Base-by-base conservation (phyloP, 2,797 vertebrate genomes). In the Pseudochirops cupreus region DNA sequence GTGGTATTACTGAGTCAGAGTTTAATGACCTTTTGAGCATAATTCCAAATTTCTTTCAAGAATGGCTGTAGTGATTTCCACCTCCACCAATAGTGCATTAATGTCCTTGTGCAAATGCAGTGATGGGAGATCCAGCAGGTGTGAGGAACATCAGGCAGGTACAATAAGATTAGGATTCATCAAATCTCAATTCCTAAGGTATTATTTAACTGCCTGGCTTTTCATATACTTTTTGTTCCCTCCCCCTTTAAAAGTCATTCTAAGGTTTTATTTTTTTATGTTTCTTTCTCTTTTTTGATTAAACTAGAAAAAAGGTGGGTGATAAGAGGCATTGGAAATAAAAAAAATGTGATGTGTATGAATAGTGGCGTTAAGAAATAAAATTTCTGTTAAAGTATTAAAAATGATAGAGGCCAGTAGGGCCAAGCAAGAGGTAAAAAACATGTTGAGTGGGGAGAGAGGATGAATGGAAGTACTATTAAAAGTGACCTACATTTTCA, bases 401-500 rank as follows among this genome's bases (percentile, higher is more conserved):
- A 90, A 92, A 94, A 56, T 91, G 26, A 92, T 50, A 94, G 16
- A 96, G 54, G 33, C 4, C 33, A 92, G 11, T 82, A 94, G 58
- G 87, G n/a, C 29, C 56, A 97, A 0, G 39, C 67, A 91, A 90
- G 26, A 95, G 91, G 59, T 6, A 59, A 39, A 91, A 53, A 90
- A 74, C 90, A 96, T 58, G n/a, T 91, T 91, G 82, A 94, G 91
- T 94, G 92, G 94, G 55, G 91, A 91, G 56, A 59, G 57, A 52
- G 12, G 92, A 92, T 96, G 50, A 91, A 94, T 95, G 31, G 87
- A 92, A 95, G 87, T 3, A 55, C 24, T 95, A 13, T 93, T 92
- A 91, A 50, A 87, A 89, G 11, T 92, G 93, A 96, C 95, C 91
- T 95, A 52, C 33, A 90, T 96, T 95, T 97, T 96, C 91, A 91